phyloP scores from a whole-genome alignment of 1,140 invertebrate genomes.

The Polypedilum pembai region DNA sequence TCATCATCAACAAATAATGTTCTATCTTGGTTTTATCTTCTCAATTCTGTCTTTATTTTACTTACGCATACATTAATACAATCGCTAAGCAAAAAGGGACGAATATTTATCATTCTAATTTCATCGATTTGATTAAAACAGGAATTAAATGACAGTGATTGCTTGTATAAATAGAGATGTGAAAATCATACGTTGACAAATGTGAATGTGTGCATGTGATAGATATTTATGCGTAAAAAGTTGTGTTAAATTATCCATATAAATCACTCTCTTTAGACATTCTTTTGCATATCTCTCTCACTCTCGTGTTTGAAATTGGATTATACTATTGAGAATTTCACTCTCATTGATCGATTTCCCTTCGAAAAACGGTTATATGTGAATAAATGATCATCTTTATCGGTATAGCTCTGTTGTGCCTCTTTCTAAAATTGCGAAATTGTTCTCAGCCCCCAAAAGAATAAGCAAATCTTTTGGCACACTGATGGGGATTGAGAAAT shows the following conservation, averaged over 20 bases:
- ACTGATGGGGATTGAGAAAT: conserved; percentile 17
- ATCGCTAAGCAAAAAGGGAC: not conserved
- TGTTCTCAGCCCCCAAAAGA: not conserved
- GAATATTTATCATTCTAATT: conserved; percentile 14
- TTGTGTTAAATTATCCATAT: conserved; percentile 1
- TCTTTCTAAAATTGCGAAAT: no score
- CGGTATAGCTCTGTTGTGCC: not conserved
- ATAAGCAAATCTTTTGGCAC: conserved; percentile 23
- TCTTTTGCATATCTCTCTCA: not conserved
- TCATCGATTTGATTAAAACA: not conserved
- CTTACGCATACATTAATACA: not conserved
- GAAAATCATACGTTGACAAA: not conserved
- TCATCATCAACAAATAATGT: conserved; percentile 1
- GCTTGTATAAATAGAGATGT: not conserved
- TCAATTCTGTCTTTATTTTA: not conserved
- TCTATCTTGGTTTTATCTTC: not conserved
- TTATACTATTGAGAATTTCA: conserved; percentile 7
- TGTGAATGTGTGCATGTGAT: not conserved
- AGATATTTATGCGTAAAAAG: not conserved
- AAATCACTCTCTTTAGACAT: not conserved
- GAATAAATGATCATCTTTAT: not conserved
- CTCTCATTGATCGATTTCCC: not conserved
- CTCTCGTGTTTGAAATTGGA: no score
- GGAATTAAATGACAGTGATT: not conserved
- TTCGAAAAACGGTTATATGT: not conserved